A percentile compares a stretch with the other conserved stretches of the same genome.
Conservation (phyloP, 2,888 invertebrate genomes). For the Drosophila hamatofila region DNA sequence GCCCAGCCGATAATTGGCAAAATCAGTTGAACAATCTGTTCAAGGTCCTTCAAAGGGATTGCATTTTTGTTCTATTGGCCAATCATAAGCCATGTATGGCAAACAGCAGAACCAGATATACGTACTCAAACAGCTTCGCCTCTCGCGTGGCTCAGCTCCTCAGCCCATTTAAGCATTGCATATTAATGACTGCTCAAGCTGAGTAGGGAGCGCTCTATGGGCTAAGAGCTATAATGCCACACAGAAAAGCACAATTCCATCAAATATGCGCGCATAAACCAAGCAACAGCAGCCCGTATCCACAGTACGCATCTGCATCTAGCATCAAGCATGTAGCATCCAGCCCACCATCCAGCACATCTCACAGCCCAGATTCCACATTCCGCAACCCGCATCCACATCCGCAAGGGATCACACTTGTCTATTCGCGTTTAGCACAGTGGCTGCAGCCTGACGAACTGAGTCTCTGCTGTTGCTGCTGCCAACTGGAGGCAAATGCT, state of each 20-base stretch:
- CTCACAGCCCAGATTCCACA: not conserved
- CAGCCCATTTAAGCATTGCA: slow-evolving; percentile 17
- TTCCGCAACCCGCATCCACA: slow-evolving; percentile 17
- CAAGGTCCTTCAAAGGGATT: slow-evolving; percentile 25
- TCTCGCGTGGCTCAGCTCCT: not conserved
- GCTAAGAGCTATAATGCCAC: slow-evolving; percentile 47
- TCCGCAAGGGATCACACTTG: slow-evolving; percentile 73
- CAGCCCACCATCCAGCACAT: too few relatives aligned
- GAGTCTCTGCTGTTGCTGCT: slow-evolving; percentile 15
- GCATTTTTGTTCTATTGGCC: slow-evolving; percentile 21
- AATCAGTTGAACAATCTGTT: slow-evolving; percentile 11
- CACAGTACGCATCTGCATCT: slow-evolving; percentile 13
- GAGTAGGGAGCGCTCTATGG: slow-evolving; percentile 9
- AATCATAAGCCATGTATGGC: not conserved
- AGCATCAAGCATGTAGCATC: slow-evolving; percentile 8
- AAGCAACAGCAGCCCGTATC: slow-evolving; percentile 27
- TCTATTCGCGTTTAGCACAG: slow-evolving; percentile 73
- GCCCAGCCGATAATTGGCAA: slow-evolving; percentile 32
- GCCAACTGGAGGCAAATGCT: slow-evolving; percentile 11
- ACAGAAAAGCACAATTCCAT: slow-evolving; percentile 57
- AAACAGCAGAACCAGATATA: slow-evolving; percentile 1
- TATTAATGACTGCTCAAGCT: slow-evolving; percentile 48
- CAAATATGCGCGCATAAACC: slow-evolving; percentile 58
- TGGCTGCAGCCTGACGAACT: slow-evolving; percentile 56
- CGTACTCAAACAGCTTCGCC: not conserved